These are phyloP conservation scores for Saccopteryx leptura DNA, from an alignment of 2,113 vertebrate genomes.

Conservation along the genomic window DNA sequence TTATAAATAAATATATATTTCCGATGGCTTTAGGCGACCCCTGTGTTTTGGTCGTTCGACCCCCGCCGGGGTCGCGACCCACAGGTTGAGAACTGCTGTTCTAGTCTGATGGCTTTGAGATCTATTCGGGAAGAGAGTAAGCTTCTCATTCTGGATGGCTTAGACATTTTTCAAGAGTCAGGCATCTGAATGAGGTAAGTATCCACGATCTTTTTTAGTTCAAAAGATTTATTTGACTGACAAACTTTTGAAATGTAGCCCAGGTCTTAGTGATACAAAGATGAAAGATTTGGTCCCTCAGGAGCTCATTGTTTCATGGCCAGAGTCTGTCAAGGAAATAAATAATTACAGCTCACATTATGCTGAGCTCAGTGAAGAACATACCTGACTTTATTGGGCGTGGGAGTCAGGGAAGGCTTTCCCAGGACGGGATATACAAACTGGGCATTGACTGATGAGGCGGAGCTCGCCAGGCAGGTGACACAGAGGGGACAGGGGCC, in stretches of 20 bases:
- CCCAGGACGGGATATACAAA: neutral
- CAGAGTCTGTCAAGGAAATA: neutral
- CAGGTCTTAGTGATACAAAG: neutral
- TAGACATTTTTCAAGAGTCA: neutral
- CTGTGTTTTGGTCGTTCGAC: no score
- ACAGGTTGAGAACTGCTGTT: no score
- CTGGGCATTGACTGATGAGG: neutral
- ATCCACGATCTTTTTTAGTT: neutral
- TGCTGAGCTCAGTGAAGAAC: neutral
- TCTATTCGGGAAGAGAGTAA: neutral
- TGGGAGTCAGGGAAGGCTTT: neutral
- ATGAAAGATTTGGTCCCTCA: neutral
- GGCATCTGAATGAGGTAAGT: neutral
- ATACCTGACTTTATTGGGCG: neutral
- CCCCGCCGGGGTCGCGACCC: no score
- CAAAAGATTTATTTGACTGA: neutral
- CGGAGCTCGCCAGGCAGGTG: neutral
- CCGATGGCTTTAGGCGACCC: no score
- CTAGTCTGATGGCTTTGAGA: neutral
- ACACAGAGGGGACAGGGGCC: no score
- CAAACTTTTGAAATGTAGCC: neutral
- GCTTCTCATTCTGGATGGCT: neutral
- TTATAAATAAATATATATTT: no score
- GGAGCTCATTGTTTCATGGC: neutral
- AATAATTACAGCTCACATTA: neutral